These are phyloP conservation scores for Microcaecilia unicolor DNA, from an alignment of 2,797 vertebrate genomes.

Conservation along the genomic window DNA sequence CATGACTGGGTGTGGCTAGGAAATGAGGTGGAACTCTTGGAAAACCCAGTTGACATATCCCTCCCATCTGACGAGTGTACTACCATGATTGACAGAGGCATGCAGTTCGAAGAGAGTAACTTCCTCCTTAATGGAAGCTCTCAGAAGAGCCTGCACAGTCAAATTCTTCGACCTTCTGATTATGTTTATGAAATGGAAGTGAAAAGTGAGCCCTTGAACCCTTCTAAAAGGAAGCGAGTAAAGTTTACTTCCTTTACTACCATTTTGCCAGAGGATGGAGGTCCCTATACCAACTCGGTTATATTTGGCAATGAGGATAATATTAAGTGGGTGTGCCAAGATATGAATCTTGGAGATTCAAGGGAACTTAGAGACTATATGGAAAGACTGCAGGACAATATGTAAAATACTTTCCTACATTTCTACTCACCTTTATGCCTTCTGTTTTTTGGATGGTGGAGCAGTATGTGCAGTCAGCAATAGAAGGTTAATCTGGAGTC, in stretches of 20 bases:
- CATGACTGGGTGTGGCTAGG: slow-evolving; percentile 97
- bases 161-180: slow-evolving; percentile 74
- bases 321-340: slow-evolving; percentile 96
- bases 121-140: slow-evolving; percentile 81
- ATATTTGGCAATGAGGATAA: slow-evolving; percentile 83
- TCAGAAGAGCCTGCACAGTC: slow-evolving; percentile 65
- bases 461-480: slow-evolving; percentile 47
- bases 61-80: slow-evolving; percentile 76
- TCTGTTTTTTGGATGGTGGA: slow-evolving; percentile 58
- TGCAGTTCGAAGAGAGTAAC: slow-evolving; percentile 84
- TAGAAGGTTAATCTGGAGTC: slow-evolving; percentile 31
- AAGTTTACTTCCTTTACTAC: slow-evolving; percentile 96
- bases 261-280: slow-evolving; percentile 81
- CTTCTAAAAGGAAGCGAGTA: slow-evolving; percentile 86
- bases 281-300: slow-evolving; percentile 72
- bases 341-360: slow-evolving; percentile 85
- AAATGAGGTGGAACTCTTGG: slow-evolving; percentile 81
- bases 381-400: slow-evolving; percentile 96
- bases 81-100: slow-evolving; percentile 74
- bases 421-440: slow-evolving; percentile 75
- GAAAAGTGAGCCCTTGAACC: slow-evolving; percentile 66
- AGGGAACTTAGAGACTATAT: slow-evolving; percentile 90
- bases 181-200: slow-evolving; percentile 73
- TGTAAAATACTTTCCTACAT: slow-evolving; percentile 70
- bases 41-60: slow-evolving; percentile 67